Evolutionary conservation across 2,888 invertebrate genomes (phyloP), one percentile per base, ranked within the genome.

Genomic region (Caenorhabditis sp.): DNA sequence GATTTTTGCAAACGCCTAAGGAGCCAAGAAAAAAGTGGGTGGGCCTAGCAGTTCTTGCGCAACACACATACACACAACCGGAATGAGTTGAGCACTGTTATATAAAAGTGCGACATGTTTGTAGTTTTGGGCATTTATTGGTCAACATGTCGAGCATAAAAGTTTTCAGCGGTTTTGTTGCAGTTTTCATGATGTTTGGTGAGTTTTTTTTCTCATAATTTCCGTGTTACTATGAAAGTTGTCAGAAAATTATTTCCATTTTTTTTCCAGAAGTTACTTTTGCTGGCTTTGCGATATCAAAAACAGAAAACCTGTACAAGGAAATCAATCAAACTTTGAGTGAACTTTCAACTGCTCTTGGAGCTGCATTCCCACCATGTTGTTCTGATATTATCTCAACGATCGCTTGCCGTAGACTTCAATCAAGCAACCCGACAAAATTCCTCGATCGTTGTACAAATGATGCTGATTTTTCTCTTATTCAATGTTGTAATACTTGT

Each of bases 401-500:
- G n/a, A 76, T 80, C 37, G 79, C 83, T 5, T 84, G 84, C 59
- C 68, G 77, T 64, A 64, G 83, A 55, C 74, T 84, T 31, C 78
- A 83, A 54, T 64, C 66, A 5, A 53, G 67, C 60, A 83, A 84
- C 37, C 77, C 79, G 6, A 60, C 67, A 6, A 67, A 63, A 43
- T 84, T 84, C 64, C 68, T 76, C 17, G 65, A 79, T 8, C 78
- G 82, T 76, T 82, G 82, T 50, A 60, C 71, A 3, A 26, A 26
- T 8, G 82, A 82, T 37, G 79, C 80, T 24, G 81, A 85, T 65
- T 85, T 85, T 66, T 83, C 83, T 1, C 62, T 84, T 51, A 79
- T 84, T 24, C 85, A 85, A 63, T 85, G 85, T 62, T 85, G 85
- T 65, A 73, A 77, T 54, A 79, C 83, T 17, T 85, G 85, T 72